These are phyloP conservation scores for Symphodus melops DNA, from an alignment of 2,113 vertebrate genomes.

Conservation along the genomic window DNA sequence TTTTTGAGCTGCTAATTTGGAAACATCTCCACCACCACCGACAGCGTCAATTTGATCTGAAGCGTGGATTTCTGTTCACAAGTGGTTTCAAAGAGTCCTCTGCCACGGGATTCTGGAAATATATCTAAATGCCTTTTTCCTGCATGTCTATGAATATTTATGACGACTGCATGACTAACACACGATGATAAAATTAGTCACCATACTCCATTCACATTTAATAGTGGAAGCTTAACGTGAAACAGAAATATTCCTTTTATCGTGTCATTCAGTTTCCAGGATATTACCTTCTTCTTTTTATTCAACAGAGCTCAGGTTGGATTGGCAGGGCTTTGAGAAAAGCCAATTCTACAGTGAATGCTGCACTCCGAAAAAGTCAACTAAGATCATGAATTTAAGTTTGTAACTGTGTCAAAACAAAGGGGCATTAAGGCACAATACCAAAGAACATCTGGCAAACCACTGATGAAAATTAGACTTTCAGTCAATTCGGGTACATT, in stretches of 20 bases:
- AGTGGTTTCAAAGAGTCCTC: neutral
- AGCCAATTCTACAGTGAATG: too few relatives aligned
- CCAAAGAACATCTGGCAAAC: too few relatives aligned
- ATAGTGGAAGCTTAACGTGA: neutral
- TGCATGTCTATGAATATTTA: neutral
- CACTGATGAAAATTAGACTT: too few relatives aligned
- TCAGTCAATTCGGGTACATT: too few relatives aligned
- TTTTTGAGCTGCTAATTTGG: slow-evolving; percentile 29
- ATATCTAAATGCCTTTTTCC: neutral
- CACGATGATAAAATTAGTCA: neutral
- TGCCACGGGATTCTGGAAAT: neutral
- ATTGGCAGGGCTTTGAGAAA: too few relatives aligned
- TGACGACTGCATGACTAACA: neutral
- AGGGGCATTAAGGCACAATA: too few relatives aligned
- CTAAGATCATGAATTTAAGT: too few relatives aligned
- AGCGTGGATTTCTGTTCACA: neutral
- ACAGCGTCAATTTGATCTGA: neutral
- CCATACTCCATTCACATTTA: neutral
- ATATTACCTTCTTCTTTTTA: neutral
- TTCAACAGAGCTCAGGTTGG: neutral
- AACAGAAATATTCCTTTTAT: neutral
- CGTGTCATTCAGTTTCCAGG: neutral
- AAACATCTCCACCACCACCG: neutral
- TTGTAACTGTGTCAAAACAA: too few relatives aligned
- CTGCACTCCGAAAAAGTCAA: too few relatives aligned